Evolutionary conservation across 2,113 vertebrate genomes (phyloP).

Genomic region (Emydocephalus ijimae): DNA sequence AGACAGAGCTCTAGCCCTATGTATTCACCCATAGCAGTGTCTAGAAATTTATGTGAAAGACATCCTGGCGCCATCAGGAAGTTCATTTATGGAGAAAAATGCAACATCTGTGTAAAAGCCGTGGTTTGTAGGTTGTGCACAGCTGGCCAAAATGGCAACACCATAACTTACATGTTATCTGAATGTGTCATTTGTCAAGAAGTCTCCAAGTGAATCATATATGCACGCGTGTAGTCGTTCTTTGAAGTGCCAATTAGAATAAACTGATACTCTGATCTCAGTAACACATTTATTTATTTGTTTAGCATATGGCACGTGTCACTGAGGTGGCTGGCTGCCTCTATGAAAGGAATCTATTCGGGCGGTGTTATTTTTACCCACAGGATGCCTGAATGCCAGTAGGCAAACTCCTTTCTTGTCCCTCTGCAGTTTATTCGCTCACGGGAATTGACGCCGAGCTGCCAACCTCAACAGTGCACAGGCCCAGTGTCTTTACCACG

Average conservation of each 20-base stretch:
- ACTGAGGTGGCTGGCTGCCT: no score
- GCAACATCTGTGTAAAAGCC: neutral
- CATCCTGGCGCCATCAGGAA: neutral
- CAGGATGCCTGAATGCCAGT: no score
- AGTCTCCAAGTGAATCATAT: neutral
- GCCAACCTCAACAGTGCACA: no score
- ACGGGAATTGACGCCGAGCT: no score
- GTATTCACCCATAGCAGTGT: neutral
- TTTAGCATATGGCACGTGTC: no score
- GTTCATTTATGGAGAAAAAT: neutral
- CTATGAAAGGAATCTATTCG: no score
- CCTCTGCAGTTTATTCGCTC: no score
- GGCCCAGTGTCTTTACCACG: no score
- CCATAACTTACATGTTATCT: neutral
- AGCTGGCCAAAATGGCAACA: neutral
- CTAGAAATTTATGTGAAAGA: neutral
- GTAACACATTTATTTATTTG: no score
- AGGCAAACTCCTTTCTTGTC: no score
- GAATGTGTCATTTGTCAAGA: neutral
- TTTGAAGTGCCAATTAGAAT: neutral
- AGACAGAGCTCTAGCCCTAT: neutral
- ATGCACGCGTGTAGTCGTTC: neutral
- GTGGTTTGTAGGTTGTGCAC: neutral
- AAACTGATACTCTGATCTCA: neutral
- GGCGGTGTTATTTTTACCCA: no score